Conservation (phyloP, 2,797 vertebrate genomes). For the Cyprinella venusta region DNA sequence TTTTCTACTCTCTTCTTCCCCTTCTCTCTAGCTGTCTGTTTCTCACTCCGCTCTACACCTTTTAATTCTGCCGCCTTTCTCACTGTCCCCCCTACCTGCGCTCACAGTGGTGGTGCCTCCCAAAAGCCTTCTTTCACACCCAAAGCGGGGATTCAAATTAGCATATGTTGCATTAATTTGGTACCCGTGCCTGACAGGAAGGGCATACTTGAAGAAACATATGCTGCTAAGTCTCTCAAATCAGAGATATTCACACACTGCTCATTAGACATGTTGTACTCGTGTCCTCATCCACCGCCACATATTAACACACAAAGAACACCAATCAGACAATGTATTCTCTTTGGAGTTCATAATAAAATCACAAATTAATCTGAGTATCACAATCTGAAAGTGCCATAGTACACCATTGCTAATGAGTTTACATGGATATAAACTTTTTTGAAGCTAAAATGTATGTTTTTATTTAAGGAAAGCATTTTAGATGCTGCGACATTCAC, state of each 20-base stretch:
- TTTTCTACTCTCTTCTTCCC: slow-evolving; percentile 59
- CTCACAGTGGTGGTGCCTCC: slow-evolving; percentile 78
- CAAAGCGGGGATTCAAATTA: slow-evolving; percentile 74
- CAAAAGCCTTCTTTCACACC: slow-evolving; percentile 77
- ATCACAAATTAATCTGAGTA: neutral
- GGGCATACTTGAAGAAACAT: slow-evolving; percentile 55
- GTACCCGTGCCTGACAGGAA: slow-evolving; percentile 66
- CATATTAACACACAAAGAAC: slow-evolving; percentile 61
- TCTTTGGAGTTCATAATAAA: neutral
- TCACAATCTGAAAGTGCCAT: neutral
- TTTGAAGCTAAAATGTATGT: neutral
- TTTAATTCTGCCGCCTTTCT: slow-evolving; percentile 70
- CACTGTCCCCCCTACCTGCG: slow-evolving; percentile 69
- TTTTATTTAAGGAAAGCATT: neutral
- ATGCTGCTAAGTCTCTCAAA: slow-evolving; percentile 67
- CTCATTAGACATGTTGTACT: slow-evolving; percentile 52
- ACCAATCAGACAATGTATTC: slow-evolving; percentile 14
- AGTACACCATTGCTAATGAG: neutral
- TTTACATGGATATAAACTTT: neutral
- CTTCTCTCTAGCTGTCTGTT: slow-evolving; percentile 34
- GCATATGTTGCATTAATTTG: slow-evolving; percentile 84
- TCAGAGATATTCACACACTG: slow-evolving; percentile 67
- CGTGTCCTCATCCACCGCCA: slow-evolving; percentile 36
- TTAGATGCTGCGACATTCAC: neutral
- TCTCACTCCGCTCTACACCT: slow-evolving; percentile 65